Percentiles rank a stretch among this genome's conserved stretches.
These are phyloP conservation scores for Drosophila lacicola DNA, from an alignment of 2,888 invertebrate species.

Conservation along the genomic window DNA sequence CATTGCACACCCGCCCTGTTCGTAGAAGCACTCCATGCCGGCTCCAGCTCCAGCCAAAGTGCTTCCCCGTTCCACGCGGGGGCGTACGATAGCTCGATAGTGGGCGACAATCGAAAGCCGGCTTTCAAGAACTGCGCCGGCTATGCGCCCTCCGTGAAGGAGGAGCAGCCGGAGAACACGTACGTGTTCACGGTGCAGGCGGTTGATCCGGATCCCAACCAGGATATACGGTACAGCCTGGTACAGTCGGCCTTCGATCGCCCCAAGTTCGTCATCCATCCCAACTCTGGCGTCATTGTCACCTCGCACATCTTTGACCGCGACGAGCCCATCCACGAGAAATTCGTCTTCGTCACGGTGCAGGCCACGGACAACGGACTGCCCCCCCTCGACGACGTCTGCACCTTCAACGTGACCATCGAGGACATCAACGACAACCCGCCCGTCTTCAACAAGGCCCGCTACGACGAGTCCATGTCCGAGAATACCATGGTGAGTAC, in stretches of 20 bases:
- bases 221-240: constrained; percentile 93
- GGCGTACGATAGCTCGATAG: constrained; percentile 56
- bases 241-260: constrained; percentile 91
- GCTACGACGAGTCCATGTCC: constrained; percentile 91
- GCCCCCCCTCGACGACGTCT: constrained; percentile 95
- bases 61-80: constrained; percentile 15
- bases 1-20: constrained; percentile 13
- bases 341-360: constrained; percentile 93
- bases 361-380: constrained; percentile 97
- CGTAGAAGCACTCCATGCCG: constrained; percentile 20
- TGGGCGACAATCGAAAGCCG: constrained; percentile 92
- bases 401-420: constrained; percentile 96
- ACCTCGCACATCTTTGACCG: constrained; percentile 94
- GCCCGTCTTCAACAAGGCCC: constrained; percentile 86
- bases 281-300: constrained; percentile 90
- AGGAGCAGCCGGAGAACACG: constrained; percentile 90
- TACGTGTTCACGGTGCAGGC: constrained; percentile 88
- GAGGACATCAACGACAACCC: constrained; percentile 97
- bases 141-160: constrained; percentile 93
- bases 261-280: constrained; percentile 92
- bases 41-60: constrained; percentile 10
- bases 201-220: constrained; percentile 88
- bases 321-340: constrained; percentile 94
- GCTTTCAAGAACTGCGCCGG: constrained; percentile 93
- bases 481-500: constrained; percentile 89